phyloP scores from a whole-genome alignment of 2,797 vertebrate species.

The Anguilla anguilla region DNA sequence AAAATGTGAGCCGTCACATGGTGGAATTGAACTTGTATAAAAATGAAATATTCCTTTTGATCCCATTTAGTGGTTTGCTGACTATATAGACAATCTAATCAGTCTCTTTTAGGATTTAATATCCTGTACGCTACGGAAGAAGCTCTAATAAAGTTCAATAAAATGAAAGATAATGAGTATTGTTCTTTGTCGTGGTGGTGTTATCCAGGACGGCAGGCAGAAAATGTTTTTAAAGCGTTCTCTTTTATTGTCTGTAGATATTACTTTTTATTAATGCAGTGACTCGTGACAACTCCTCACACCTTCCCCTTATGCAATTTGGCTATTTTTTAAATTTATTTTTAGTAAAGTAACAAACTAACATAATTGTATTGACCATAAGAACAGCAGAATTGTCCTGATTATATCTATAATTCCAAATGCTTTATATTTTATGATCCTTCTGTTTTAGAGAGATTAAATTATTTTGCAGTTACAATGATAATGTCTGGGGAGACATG shows the following conservation, averaged over 20 bases:
- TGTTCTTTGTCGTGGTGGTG: neutral
- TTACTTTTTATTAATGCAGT: slow-evolving; percentile 7
- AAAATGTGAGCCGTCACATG: neutral
- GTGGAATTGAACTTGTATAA: slow-evolving; percentile 14
- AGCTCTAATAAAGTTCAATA: slow-evolving; percentile 21
- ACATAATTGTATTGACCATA: neutral
- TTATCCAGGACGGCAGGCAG: slow-evolving; percentile 7
- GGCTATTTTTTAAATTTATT: neutral
- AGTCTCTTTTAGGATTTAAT: slow-evolving; percentile 19
- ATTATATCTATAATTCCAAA: neutral
- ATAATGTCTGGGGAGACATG: neutral
- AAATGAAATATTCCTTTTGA: slow-evolving; percentile 26
- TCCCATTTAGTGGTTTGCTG: slow-evolving; percentile 37
- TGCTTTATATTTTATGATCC: neutral
- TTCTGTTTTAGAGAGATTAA: neutral
- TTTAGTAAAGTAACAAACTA: neutral
- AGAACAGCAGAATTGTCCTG: neutral
- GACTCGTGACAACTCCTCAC: neutral
- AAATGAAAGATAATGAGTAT: slow-evolving; percentile 16
- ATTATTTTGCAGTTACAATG: neutral
- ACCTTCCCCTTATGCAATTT: neutral
- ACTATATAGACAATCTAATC: slow-evolving; percentile 23
- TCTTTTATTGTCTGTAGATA: slow-evolving; percentile 6
- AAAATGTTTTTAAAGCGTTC: slow-evolving; percentile 16
- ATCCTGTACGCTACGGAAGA: slow-evolving; percentile 22